Base-by-base conservation (phyloP, 1,140 invertebrate genomes). In the Hyphantria cunea region DNA sequence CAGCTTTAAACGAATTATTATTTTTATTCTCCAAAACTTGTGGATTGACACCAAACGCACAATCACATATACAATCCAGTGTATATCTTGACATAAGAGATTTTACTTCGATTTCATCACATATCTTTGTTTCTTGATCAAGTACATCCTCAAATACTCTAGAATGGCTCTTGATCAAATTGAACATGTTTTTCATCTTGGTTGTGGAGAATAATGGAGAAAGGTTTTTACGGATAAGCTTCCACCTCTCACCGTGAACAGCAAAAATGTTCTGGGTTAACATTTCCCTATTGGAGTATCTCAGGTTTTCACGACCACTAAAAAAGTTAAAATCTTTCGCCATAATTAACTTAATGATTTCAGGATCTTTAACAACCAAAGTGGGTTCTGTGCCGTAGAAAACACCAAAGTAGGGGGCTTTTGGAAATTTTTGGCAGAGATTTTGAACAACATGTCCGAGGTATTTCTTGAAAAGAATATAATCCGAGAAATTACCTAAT, bases 111-210 rank as follows among this genome's bases (percentile, higher is more conserved):
- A 89, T 50, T 3, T 56, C 49, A 0, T 64, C 49, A 14, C 50
- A 66, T 15, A 69, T 59, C 10, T 42, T 31, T 6, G 59, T 48
- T 61, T 63, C 62, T 31, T 63, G 17, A 17, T 72, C 69, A 0
- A 91, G 67, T 6, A 82, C 51, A 3, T 66, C 60, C 9, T 84
- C 78, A 2, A 93, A 69, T 9, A 85, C 74, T 0, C 79, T 12
- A 0, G 66, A 65, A 12, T 92, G 87, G 3, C 82, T 53, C 0
- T 76, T 13, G 56, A 93, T 87, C 0, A 89, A 60, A 0, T 86
- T 70, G 63, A 90, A 91, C 89, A 94, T 93, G 9, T 82, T 80
- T 72, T 90, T 92, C 63, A 94, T 90, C 78, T 94, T 94, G 9
- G 86, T 80, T 3, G 91, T 82, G 4, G 92, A 92, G 72, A 94